Evolutionary conservation across 2,888 invertebrate species (phyloP), one percentile per base, ranked within the genome.

Genomic region (Lithophane semibrunnea): DNA sequence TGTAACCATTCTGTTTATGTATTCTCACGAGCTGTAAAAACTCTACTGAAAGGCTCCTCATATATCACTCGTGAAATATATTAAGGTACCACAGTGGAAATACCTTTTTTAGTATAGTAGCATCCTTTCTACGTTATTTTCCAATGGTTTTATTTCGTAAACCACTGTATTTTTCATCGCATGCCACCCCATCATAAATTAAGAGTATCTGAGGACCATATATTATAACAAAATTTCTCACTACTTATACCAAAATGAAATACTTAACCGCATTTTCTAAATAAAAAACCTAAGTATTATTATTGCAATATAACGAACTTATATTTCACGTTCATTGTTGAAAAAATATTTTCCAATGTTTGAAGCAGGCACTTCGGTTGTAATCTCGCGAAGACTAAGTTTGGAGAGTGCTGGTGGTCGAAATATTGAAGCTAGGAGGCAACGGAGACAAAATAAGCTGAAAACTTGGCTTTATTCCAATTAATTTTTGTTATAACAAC

Each of bases 381-480:
- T 80, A 75, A 83, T 86, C 67, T 83, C 69, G 42, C 18, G n/a
- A 75, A 81, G 75, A 69, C 81, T 69, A 86, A 86, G 71, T 86
- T 86, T 84, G 47, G 66, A 77, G 80, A 75, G 76, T 54, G 44
- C 86, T 79, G 60, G 67, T 66, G 75, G 81, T 84, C 81, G 68
- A 86, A 86, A 86, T 84, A 86, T 80, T 80, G 73, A 72, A 73
- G 70, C 79, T 67, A 64, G 67, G 42, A 69, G 67, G 71, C 78
- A 65, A 65, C 76, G 24, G 76, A 70, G 64, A 82, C 70, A 77
- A 76, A 81, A 82, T 72, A 79, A 74, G 61, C 72, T 78, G 47
- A 63, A 63, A 80, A 79, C 73, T 86, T 86, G 84, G 85, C 80
- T 73, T 70, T 76, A 64, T 49, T 84, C 84, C 85, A 86, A 84